phyloP scores from a whole-genome alignment of 2,113 vertebrate genomes.

The Numenius arquata region DNA sequence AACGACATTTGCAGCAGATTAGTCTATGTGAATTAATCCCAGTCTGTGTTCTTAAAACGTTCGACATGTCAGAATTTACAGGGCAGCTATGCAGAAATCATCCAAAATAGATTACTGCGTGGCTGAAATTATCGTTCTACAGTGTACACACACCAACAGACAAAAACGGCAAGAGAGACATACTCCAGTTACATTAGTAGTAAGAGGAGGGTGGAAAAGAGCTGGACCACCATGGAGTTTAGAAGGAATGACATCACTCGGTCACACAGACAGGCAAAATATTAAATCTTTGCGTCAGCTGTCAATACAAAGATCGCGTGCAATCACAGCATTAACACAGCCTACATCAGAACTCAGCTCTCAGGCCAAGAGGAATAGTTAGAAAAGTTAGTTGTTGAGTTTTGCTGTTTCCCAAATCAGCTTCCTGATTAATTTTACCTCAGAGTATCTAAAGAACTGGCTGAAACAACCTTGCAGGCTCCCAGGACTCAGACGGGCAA shows the following conservation, averaged over 20 bases:
- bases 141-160: background rate
- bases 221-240: background rate
- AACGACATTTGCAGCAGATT: constrained; percentile 28
- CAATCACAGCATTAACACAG: background rate
- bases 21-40: constrained; percentile 1
- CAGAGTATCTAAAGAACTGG: background rate
- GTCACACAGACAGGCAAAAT: background rate
- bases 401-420: background rate
- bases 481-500: background rate
- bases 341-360: background rate
- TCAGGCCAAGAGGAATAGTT: background rate
- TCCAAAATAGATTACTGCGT: background rate
- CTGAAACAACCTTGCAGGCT: background rate
- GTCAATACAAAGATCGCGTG: background rate
- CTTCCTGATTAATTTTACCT: background rate
- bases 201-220: background rate
- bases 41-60: constrained; percentile 1
- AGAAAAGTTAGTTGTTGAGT: background rate
- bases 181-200: background rate
- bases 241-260: background rate
- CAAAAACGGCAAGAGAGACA: background rate
- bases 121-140: background rate
- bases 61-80: background rate
- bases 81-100: background rate
- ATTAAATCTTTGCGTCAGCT: background rate